Conservation (phyloP, 2,888 invertebrate species). For the Luffia ferchaultella region DNA sequence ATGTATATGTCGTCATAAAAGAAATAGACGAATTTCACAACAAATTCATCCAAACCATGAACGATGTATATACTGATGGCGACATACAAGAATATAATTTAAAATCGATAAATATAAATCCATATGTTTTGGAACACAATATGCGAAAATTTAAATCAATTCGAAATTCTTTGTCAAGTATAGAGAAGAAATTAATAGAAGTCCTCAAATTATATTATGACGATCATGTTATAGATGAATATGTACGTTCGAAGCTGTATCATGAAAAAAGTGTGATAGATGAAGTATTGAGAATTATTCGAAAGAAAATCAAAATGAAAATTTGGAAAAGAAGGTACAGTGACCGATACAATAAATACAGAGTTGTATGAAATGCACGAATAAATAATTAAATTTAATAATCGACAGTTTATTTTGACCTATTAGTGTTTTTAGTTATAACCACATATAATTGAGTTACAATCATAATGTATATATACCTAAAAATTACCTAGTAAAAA, state of each 20-base stretch:
- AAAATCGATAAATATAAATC: background rate
- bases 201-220: slow-evolving; percentile 23
- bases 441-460: too few species aligned
- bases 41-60: background rate
- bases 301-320: slow-evolving; percentile 12
- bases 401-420: too few species aligned
- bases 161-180: slow-evolving; percentile 6
- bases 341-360: too few species aligned
- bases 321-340: slow-evolving; percentile 16
- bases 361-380: too few species aligned
- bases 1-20: background rate
- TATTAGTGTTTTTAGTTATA: too few species aligned
- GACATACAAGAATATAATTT: slow-evolving; percentile 3
- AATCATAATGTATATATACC: too few species aligned
- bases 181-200: slow-evolving; percentile 18
- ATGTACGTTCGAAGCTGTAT: slow-evolving; percentile 21
- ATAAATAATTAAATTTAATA: too few species aligned
- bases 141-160: slow-evolving; percentile 4
- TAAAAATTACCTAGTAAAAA: too few species aligned
- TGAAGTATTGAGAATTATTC: slow-evolving; percentile 14
- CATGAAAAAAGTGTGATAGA: slow-evolving; percentile 16
- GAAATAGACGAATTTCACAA: background rate
- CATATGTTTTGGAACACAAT: slow-evolving; percentile 17
- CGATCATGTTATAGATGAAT: slow-evolving; percentile 24
- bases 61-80: background rate